Base-by-base conservation (phyloP, 2,888 invertebrate species). In the Chloroclystis v-ata region DNA sequence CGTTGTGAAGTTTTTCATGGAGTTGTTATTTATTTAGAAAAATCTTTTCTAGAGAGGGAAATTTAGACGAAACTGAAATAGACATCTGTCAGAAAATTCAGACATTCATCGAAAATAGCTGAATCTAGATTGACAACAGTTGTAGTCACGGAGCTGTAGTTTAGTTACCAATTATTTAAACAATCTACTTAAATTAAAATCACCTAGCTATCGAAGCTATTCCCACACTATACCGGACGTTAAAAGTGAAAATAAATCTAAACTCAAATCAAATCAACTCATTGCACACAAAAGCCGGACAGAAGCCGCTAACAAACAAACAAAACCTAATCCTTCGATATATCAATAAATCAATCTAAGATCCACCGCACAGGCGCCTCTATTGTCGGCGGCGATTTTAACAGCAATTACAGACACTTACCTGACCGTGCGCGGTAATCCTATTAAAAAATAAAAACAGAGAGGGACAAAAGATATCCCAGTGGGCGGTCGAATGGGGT, bases 331-430 rank as follows among this genome's bases (percentile, higher is more conserved):
- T 81, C 82, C 76, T 63, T 51, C 52, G 74, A 74, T 69, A 70
- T 77, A 83, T 84, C 84, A 75, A 87, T 87, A 86, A 87, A 86
- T 86, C 85, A 87, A 82, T 82, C 75, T 78, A 67, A 72, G 69
- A 72, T 66, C 71, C 63, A 69, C 71, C 73, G 67, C 73, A 60
- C 67, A 75, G 82, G 84, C 83, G 83, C 84, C 80, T 68, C 54
- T 56, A 72, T 72, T 77, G 82, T 83, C 81, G 82, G 82, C 75
- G 75, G 73, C 75, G 79, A 82, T 84, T 84, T 82, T 83, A 78
- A 84, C 83, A 83, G 82, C 85, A 87, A 86, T 87, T 86, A 85
- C 75, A 82, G 79, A 78, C 82, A 84, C 76, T 85, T 87, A 86
- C 86, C 86, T 85, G 84, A 70, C 70, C 75, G 73, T 69, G 72